Base-by-base conservation (phyloP, 2,797 vertebrate genomes). In the Odontamblyopus rebecca region DNA sequence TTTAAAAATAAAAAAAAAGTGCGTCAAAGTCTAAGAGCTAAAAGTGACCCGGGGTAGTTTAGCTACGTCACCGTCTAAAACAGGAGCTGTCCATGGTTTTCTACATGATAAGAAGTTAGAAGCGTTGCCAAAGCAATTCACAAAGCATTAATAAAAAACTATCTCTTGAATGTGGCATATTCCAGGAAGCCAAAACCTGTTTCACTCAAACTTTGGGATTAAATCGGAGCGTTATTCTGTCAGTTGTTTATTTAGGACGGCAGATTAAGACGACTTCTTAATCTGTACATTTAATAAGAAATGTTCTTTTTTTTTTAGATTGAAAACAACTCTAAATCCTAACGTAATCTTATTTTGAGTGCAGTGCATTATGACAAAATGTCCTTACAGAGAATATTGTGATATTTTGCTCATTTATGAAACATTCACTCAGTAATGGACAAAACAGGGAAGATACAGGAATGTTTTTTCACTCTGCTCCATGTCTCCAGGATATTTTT, bases 51-150 rank as follows among this genome's bases (percentile, higher is more conserved):
- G 5, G 57, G 23, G 69, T 48, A 71, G 73, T 67, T 32, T 67
- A 69, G 16, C 85, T 85, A 82, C 61, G 72, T 71, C 80, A 88
- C 68, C 50, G 61, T n/a, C 72, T 29, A 74, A 74, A 50, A 19
- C 51, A 77, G 69, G 57, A 83, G 64, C 26, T 79, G 9, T 15
- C 13, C 44, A 48, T 48, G 44, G 13, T 13, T 48, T 48, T 48
- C 44, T 15, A 3, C 16, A 48, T 15, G 44, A 48, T 5, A 48
- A 44, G 41, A 44, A 48, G 15, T 15, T 48, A 15, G 44, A 15
- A 48, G 44, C 4, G 13, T 44, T 44, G 41, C 41, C 13, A 48
- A 15, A 44, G 13, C 41, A 13, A 3, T 44, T 44, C 12, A 48
- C 44, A 48, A 15, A 15, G 11, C 16, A 48, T 15, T 48, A 48